Base-by-base conservation (phyloP, 1,140 invertebrate species). In the Amphibalanus amphitrite region DNA sequence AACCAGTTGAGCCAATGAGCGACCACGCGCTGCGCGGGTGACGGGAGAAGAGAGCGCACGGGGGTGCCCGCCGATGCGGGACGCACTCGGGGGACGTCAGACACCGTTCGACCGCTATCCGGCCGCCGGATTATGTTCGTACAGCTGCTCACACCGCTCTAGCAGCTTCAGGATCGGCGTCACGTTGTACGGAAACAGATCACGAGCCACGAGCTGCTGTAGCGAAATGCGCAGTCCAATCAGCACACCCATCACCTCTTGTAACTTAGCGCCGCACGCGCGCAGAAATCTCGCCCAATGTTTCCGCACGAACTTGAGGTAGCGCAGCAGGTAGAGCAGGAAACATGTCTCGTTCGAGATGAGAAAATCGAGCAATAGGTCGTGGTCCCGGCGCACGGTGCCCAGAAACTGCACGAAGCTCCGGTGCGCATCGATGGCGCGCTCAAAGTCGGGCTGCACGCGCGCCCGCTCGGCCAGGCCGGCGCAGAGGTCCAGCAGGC, bases 141-240 rank as follows among this genome's bases (percentile, higher is more conserved):
- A 93, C 74, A 92, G 82, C 76, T 88, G 87, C 78, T 93, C 91
- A 79, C 90, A 93, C 73, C 89, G 88, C 79, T 91, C 89, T 67
- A 95, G 80, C 73, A 94, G 81, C 79, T 88, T 86, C 68, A 93
- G 82, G 74, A 95, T 88, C 68, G 92, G 92, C 78, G 87, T 90
- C 76, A 94, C 93, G 80, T 94, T 93, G 78, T 94, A 94, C 0
- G 91, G 90, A 79, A 93, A 93, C 20, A 93, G 81, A 71, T 89
- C 85, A 75, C 88, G 89, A 0, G 88, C 87, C 15, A 93, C 90
- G 73, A 94, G 81, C 77, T 90, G 84, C 75, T 89, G 88, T 74
- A 94, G 90, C 74, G 91, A 87, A 74, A 90, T 82, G 74, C 90
- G 84, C 30, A 94, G 81, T 72, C 89, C 82, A 76, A 91, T 91